Evolutionary conservation across 2,113 vertebrate genomes (phyloP).

Genomic region (Callipepla squamata): DNA sequence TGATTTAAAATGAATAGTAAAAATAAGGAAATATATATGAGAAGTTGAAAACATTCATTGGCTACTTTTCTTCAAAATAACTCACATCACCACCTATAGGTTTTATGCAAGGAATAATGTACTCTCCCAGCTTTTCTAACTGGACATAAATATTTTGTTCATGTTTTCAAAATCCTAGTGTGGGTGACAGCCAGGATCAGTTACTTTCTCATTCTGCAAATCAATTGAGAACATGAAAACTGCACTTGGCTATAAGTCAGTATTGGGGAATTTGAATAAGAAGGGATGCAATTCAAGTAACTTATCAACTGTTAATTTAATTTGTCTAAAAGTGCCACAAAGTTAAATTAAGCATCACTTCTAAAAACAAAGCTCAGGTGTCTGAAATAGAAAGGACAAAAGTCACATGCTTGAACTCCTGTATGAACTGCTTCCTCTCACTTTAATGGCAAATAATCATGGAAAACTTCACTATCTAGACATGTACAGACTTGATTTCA

Average conservation of each 20-base stretch:
- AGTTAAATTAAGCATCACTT: not conserved
- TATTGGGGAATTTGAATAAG: not conserved
- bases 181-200: not conserved
- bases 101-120: not conserved
- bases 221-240: not conserved
- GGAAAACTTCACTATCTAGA: not conserved
- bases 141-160: not conserved
- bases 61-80: not conserved
- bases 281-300: not conserved
- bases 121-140: not conserved
- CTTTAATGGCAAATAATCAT: not conserved
- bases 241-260: not conserved
- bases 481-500: not conserved
- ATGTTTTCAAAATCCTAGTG: not conserved
- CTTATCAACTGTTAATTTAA: not conserved
- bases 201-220: constrained; percentile 20
- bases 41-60: not conserved
- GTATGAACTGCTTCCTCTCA: not conserved
- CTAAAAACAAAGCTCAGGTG: not conserved
- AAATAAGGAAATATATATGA: not conserved
- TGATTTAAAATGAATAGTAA: not conserved
- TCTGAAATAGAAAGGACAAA: not conserved
- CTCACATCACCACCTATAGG: not conserved
- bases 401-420: not conserved
- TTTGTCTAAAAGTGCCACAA: not conserved